phyloP scores from a whole-genome alignment of 1,140 invertebrate genomes.

The Eriocheir sinensis region DNA sequence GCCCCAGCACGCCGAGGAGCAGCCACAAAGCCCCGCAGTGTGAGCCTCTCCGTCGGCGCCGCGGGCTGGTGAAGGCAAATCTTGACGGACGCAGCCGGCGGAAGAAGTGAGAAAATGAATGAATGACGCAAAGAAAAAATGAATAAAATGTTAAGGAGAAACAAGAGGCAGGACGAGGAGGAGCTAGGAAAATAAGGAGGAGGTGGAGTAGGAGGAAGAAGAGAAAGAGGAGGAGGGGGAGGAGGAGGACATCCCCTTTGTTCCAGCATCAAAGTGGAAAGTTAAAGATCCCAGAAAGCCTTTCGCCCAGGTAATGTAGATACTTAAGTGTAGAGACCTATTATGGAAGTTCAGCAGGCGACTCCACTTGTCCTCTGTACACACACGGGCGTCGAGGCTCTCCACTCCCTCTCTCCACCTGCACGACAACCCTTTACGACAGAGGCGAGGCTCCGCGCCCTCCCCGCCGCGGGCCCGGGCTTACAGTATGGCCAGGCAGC shows the following conservation, averaged over 20 bases:
- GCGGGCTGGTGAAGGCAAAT: not conserved
- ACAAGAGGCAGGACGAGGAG: not conserved
- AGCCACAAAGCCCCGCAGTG: constrained; percentile 6
- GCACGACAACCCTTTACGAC: constrained; percentile 66
- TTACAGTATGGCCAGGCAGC: constrained; percentile 50
- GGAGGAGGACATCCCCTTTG: constrained; percentile 30
- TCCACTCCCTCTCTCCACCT: constrained; percentile 33
- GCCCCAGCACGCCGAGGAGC: constrained; percentile 2
- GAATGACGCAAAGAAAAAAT: not conserved
- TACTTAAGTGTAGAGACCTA: constrained; percentile 71
- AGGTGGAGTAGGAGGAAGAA: not conserved
- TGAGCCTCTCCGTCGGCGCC: not conserved
- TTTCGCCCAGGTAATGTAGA: constrained; percentile 71
- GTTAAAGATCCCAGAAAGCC: constrained; percentile 69
- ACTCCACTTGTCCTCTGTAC: constrained; percentile 46
- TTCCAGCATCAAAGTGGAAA: constrained; percentile 72
- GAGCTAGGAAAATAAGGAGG: not conserved
- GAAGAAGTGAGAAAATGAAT: not conserved
- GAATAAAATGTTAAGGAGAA: constrained; percentile 40
- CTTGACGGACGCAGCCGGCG: not conserved
- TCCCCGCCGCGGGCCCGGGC: not conserved
- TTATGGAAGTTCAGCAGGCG: constrained; percentile 66
- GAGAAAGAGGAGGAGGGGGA: constrained; percentile 2
- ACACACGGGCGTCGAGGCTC: constrained; percentile 16
- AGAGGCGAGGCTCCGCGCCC: not conserved